Evolutionary conservation across 92 coral and sea anemone genomes (phyloP), one percentile per base, ranked within the genome.

Genomic region (Siderastrea siderea): DNA sequence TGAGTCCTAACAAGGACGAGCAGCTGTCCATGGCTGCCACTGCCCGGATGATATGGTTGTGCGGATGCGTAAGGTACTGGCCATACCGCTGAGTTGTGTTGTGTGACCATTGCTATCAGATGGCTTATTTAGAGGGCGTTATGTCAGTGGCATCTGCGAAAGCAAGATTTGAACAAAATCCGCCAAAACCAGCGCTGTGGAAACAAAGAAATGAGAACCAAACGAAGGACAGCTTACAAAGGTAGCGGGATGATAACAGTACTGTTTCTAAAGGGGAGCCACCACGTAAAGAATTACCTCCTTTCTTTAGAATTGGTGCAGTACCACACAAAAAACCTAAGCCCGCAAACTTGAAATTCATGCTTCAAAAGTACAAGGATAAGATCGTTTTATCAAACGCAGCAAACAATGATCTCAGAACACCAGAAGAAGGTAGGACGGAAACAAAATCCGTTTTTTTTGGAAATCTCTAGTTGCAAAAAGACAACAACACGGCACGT

Each of bases 281-380:
- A 3, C 70, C 45, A 0, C 80, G 80, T 0, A 84, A 84, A 26
- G 38, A 26, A 8, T 43, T 84, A 43, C 87, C 74, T 6, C 72
- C 71, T 0, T 10, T 14, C 44, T 73, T 60, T 49, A 60, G 87
- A 74, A 62, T 84, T 62, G 87, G 87, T 12, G 72, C 87, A 49
- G 87, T 81, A 5, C 87, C 87, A 13, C 4, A 2, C 62, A 84
- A 72, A 45, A 77, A 66, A 50, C 61, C 51, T 3, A 84, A 84
- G 74, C 87, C 87, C 43, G 52, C 16, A 46, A 64, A 84, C 73
- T 65, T 84, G 45, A 73, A 45, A 51, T 73, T 13, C 50, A 47
- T 60, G 80, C 87, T 84, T 49, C 16, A 7, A 43, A 84, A 84
- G 73, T 84, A 59, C 87, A 74, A 74, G 64, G 64, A 84, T 43